Evolutionary conservation across 2,888 invertebrate species (phyloP), one percentile per base, ranked within the genome.

Genomic region (Trichopria drosophilae): DNA sequence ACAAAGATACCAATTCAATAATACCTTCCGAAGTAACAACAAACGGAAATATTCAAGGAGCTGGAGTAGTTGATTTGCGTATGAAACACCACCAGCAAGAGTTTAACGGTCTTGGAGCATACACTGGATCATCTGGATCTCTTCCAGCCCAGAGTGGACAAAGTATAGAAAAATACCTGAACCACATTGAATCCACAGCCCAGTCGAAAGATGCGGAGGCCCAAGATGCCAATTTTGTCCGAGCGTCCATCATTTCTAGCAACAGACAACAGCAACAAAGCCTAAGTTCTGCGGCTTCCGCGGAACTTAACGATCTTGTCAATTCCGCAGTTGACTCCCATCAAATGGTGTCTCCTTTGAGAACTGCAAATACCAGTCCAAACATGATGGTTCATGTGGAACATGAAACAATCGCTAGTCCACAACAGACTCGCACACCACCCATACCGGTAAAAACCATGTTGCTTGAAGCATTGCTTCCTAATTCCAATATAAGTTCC

Each of bases 381-480:
- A 64, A 76, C 68, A 58, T 77, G 70, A 71, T 79, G 23, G 69
- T 80, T 10, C 49, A 70, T 54, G 61, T 78, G 49, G 82, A 76
- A 67, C 60, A 70, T 67, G 63, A 72, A 70, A 57, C 69, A 15
- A 63, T 67, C 3, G 13, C 64, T 5, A 67, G 62, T 37, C 55
- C 66, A 1, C 68, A 67, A 58, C 78, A 77, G 35, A 71, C 77
- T n/a, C n/a, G 19, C 7, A 44, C 54, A 77, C 79, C 7, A 79
- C 79, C 82, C 2, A 81, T 84, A 20, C 83, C 85, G 20, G 85
- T 85, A 61, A 87, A 88, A 59, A 85, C 84, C n/a, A 86, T 88
- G 81, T 81, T 88, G 34, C 78, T 88, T 44, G 86, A 85, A 68
- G 88, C 88, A 3, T 52, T 69, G 6, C 62, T 70, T 59, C 73